Conservation (phyloP, 2,113 vertebrate genomes). For the Mystacornis crossleyi region DNA sequence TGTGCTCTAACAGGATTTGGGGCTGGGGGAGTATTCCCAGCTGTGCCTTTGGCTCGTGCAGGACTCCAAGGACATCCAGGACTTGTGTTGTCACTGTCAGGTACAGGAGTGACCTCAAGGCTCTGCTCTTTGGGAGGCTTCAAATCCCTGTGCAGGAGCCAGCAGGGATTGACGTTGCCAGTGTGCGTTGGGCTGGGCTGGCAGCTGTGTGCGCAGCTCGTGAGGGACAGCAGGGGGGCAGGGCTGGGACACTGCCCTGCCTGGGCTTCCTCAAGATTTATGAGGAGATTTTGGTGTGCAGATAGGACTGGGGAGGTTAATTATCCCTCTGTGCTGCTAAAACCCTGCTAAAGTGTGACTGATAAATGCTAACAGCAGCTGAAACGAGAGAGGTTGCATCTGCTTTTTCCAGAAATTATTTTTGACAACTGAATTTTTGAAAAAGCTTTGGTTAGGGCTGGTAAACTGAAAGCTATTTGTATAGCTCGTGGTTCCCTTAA, state of each 20-base stretch:
- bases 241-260: neutral
- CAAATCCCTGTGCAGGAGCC: conserved; percentile 1
- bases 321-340: neutral
- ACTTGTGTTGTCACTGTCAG: neutral
- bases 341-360: neutral
- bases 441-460: neutral
- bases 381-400: neutral
- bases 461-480: neutral
- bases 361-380: neutral
- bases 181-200: neutral
- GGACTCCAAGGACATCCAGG: neutral
- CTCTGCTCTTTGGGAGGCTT: neutral
- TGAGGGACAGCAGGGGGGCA: neutral
- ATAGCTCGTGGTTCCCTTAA: neutral
- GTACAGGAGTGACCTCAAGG: neutral
- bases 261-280: neutral
- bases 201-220: neutral
- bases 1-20: neutral
- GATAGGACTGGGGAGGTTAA: neutral
- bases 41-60: neutral
- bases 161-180: neutral
- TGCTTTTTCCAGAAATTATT: neutral
- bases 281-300: neutral
- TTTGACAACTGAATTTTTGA: neutral
- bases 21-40: neutral